Conservation (phyloP, 2,113 vertebrate species). For the Puntigrus tetrazona region DNA sequence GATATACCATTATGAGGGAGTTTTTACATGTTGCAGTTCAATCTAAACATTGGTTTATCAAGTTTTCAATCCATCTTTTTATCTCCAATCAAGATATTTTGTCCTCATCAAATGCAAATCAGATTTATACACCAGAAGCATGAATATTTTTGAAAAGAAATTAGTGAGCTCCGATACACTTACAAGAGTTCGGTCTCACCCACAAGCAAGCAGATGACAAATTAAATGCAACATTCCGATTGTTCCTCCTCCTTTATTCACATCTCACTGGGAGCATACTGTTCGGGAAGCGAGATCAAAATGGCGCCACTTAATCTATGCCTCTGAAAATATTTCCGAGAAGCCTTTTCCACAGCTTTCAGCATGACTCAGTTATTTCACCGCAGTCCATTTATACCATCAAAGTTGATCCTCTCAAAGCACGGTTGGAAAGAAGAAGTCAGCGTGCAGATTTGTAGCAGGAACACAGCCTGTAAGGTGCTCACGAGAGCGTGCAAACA, state of each 20-base stretch:
- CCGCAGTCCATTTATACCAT: slow-evolving; percentile 39
- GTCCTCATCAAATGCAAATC: neutral
- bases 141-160: neutral
- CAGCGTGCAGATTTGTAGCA: slow-evolving; percentile 20
- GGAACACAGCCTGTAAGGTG: slow-evolving; percentile 5
- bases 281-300: slow-evolving; percentile 32
- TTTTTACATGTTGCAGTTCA: neutral
- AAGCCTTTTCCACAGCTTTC: slow-evolving; percentile 35
- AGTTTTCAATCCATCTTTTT: neutral
- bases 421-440: slow-evolving; percentile 9
- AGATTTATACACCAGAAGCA: neutral
- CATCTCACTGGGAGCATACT: slow-evolving; percentile 33
- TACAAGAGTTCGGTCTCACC: slow-evolving; percentile 23
- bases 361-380: slow-evolving; percentile 43
- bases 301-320: slow-evolving; percentile 23
- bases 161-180: neutral
- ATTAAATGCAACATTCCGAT: slow-evolving; percentile 48
- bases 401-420: slow-evolving; percentile 44
- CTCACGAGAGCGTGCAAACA: neutral
- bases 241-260: slow-evolving; percentile 45
- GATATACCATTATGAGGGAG: neutral
- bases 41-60: neutral
- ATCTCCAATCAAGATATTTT: slow-evolving; percentile 3
- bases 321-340: slow-evolving; percentile 41
- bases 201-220: slow-evolving; percentile 41